Conservation (phyloP, 2,113 vertebrate genomes). For the Colistium nudipinnis region DNA sequence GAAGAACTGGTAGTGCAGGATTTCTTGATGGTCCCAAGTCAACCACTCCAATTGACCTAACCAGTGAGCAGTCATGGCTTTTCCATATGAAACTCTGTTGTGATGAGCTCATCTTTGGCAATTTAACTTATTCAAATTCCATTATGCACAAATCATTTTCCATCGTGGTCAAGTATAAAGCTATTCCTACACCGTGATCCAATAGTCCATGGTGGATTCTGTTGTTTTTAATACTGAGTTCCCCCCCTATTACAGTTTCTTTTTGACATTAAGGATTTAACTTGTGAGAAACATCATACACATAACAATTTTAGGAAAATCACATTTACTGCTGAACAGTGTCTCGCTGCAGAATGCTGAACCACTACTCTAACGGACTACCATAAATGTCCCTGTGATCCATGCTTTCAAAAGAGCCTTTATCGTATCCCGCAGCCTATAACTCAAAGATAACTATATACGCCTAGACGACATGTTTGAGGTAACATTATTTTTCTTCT, state of each 20-base stretch:
- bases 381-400: constrained; percentile 30
- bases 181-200: constrained; percentile 18
- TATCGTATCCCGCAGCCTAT: constrained; percentile 18
- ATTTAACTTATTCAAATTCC: constrained; percentile 70
- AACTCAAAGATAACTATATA: constrained; percentile 16
- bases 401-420: constrained; percentile 17
- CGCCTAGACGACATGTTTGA: constrained; percentile 67
- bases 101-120: constrained; percentile 85
- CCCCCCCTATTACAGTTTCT: constrained; percentile 34
- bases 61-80: constrained; percentile 26
- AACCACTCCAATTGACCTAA: constrained; percentile 18
- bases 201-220: constrained; percentile 25
- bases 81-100: constrained; percentile 42
- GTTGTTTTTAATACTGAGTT: constrained; percentile 39
- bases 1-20: constrained; percentile 4
- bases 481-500: constrained; percentile 66
- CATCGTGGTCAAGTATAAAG: constrained; percentile 25
- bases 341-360: constrained; percentile 22
- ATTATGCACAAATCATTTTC: constrained; percentile 47
- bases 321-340: constrained; percentile 11
- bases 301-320: constrained; percentile 26
- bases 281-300: constrained; percentile 36
- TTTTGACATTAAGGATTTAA: constrained; percentile 42
- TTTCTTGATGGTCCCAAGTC: constrained; percentile 20
- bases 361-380: constrained; percentile 22